Percentiles rank a stretch among this genome's conserved stretches.
Evolutionary conservation across 1,140 invertebrate genomes (phyloP).

Genomic region (Drosophila orosa): DNA sequence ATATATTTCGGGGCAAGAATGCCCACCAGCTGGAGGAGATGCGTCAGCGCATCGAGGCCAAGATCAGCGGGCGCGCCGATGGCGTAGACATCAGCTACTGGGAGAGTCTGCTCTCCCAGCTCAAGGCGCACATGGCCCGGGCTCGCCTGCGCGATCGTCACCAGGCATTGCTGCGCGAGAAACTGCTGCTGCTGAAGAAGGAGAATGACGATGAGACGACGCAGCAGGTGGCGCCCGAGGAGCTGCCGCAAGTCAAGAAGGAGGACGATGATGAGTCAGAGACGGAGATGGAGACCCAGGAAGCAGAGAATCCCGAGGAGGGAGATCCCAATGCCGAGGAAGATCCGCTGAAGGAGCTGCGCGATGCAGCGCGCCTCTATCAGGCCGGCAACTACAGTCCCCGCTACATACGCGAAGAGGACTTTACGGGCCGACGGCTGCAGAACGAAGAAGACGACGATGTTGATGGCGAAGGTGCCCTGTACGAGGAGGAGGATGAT

Average conservation of each 20-base stretch:
- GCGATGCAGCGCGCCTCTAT: conserved; percentile 88
- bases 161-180: conserved; percentile 94
- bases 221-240: conserved; percentile 32
- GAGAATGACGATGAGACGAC: conserved; percentile 84
- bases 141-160: conserved; percentile 96
- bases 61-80: conserved; percentile 92
- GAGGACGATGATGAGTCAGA: conserved; percentile 34
- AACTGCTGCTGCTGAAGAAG: conserved; percentile 95
- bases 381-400: conserved; percentile 94
- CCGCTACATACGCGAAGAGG: conserved; percentile 86
- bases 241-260: conserved; percentile 13
- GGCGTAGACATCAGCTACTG: conserved; percentile 99
- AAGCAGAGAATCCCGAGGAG: conserved; percentile 21
- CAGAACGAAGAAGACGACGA: conserved; percentile 77
- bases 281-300: conserved; percentile 14
- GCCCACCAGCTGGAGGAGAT: conserved; percentile 93
- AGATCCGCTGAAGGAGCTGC: conserved; percentile 86
- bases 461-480: conserved; percentile 92
- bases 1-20: conserved; percentile 96
- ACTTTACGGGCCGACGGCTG: conserved; percentile 48
- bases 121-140: conserved; percentile 98
- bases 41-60: conserved; percentile 94
- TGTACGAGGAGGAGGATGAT: conserved; percentile 64
- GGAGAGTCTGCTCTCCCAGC: conserved; percentile 96
- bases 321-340: conserved; percentile 48